Percentiles rank a stretch among this genome's conserved stretches.
Conservation (phyloP, 2,797 vertebrate genomes). For the Dendrocincla tyrannina region DNA sequence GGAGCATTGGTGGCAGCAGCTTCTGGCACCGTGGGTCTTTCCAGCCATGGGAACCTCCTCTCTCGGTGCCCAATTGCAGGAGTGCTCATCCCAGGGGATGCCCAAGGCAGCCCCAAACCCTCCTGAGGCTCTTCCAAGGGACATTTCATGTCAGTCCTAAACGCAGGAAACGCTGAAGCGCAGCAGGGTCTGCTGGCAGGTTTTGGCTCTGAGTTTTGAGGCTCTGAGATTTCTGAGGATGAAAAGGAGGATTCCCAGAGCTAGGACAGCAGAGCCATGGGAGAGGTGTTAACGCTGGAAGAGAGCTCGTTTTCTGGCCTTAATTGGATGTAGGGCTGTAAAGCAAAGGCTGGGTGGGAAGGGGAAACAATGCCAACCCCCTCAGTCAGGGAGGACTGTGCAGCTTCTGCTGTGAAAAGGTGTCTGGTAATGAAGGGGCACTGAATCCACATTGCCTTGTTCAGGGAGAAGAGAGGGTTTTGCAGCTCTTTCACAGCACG, state of each 20-base stretch:
- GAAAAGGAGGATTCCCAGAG: background rate
- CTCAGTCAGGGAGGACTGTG: rapidly evolving
- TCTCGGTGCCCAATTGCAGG: background rate
- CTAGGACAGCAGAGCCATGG: rapidly evolving
- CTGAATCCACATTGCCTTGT: rapidly evolving
- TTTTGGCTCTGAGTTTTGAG: background rate
- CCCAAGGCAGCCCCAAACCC: background rate
- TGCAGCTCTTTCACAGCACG: rapidly evolving
- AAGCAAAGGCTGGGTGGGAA: background rate
- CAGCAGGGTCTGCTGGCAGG: background rate
- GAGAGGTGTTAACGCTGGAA: background rate
- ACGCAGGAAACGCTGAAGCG: background rate
- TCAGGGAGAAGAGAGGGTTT: background rate
- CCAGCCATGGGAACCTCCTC: conserved; percentile 37
- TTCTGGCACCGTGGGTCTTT: conserved; percentile 38
- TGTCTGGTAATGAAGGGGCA: background rate
- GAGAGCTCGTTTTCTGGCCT: background rate
- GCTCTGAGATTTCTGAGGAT: background rate
- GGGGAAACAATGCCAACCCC: background rate
- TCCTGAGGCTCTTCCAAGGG: background rate
- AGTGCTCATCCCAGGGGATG: background rate
- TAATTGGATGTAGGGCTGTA: background rate
- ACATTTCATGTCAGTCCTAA: background rate
- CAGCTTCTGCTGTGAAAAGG: background rate
- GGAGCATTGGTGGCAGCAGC: conserved; percentile 42